phyloP scores from a whole-genome alignment of 2,113 vertebrate genomes.

The Halichoerus grypus region DNA sequence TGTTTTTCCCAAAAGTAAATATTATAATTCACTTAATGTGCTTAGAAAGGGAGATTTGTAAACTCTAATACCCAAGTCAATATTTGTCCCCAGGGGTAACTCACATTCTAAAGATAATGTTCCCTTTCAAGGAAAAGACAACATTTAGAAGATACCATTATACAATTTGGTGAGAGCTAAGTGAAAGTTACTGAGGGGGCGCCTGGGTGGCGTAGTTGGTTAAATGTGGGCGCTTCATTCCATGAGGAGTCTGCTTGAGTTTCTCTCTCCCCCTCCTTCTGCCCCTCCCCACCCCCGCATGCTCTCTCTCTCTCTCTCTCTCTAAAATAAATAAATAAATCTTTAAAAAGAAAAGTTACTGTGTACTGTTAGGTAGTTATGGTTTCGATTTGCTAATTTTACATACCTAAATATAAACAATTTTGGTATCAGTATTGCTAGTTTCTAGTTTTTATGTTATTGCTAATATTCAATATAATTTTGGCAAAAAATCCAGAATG shows the following conservation, averaged over 20 bases:
- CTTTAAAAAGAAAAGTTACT: background rate
- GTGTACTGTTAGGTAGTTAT: background rate
- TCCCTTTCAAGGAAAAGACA: background rate
- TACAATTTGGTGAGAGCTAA: background rate
- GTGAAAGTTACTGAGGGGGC: background rate
- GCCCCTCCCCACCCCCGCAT: too few relatives aligned
- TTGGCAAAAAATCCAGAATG: background rate
- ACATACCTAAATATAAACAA: background rate
- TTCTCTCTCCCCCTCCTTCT: too few relatives aligned
- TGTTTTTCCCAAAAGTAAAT: background rate
- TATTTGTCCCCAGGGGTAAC: background rate
- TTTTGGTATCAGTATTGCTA: background rate
- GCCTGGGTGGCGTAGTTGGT: background rate
- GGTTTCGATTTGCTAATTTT: background rate
- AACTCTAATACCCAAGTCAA: background rate
- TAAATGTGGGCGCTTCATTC: background rate
- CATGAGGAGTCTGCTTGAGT: too few relatives aligned
- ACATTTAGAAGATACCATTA: background rate
- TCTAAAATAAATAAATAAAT: too few relatives aligned
- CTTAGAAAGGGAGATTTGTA: background rate
- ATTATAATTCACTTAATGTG: background rate
- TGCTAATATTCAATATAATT: background rate
- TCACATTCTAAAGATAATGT: background rate
- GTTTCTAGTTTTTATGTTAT: conserved; percentile 20
- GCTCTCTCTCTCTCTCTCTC: too few relatives aligned